Evolutionary conservation across 2,888 invertebrate genomes (phyloP).

Genomic region (Idaea aversata): DNA sequence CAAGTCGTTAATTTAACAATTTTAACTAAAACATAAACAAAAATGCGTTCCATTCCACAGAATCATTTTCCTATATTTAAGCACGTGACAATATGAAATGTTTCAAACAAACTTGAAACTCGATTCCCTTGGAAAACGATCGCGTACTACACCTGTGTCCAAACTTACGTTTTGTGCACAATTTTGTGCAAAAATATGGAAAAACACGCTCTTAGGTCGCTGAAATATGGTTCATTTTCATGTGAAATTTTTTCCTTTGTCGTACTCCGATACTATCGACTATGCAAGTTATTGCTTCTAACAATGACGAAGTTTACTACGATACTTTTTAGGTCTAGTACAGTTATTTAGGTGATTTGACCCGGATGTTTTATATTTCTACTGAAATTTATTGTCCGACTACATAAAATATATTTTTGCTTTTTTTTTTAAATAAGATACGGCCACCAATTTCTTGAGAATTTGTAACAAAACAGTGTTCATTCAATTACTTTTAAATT

Average conservation of each 20-base stretch:
- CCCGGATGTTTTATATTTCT: background rate
- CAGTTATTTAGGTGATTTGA: slow-evolving; percentile 1
- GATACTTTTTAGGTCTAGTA: background rate
- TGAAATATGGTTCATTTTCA: background rate
- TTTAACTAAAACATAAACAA: background rate
- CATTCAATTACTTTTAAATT: background rate
- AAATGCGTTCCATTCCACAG: background rate
- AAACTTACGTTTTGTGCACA: slow-evolving; percentile 9
- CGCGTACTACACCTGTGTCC: slow-evolving; percentile 26
- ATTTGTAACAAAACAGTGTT: background rate
- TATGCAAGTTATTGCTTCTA: slow-evolving; percentile 1
- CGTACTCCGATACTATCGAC: background rate
- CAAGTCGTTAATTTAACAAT: background rate
- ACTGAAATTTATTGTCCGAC: background rate
- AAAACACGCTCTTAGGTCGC: background rate
- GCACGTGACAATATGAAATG: slow-evolving; percentile 5
- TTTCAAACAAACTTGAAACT: slow-evolving; percentile 21
- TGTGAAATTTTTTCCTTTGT: background rate
- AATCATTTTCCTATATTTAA: slow-evolving; percentile 5
- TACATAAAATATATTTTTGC: no score
- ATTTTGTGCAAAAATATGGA: background rate
- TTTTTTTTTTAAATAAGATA: background rate
- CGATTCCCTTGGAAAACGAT: slow-evolving; percentile 27
- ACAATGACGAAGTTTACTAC: background rate
- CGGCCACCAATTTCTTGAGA: background rate